Evolutionary conservation across 2,888 invertebrate genomes (phyloP), one percentile per base, ranked within the genome.

Genomic region (Pollenia labialis): DNA sequence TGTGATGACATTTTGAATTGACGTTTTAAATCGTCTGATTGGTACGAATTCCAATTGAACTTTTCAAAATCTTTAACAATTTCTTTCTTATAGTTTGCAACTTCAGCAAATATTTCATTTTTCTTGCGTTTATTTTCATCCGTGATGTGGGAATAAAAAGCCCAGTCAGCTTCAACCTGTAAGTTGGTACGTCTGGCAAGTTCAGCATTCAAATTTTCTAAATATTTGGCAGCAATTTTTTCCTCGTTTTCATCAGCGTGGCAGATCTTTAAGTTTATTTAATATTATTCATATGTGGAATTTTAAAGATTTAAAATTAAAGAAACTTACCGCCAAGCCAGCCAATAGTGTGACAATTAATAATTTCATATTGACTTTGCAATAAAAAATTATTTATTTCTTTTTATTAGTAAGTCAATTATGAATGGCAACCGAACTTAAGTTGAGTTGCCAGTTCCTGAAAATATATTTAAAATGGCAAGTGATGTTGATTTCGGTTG

Each of bases 1-100:
- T 96, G 94, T 1, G 96, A 95, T 81, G 97, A 94, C 85, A 95
- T 95, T 90, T 95, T 95, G 91, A 98, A 97, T 94, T 97, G 97
- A 81, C 98, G 95, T 86, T 94, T 94, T 0, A 97, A 90, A 42
- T 95, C 94, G 68, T 94, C 94, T 92, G 97, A 96, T 81, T 95
- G 94, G 91, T 96, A 96, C 11, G 95, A 94, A 81, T 95, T 94
- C 97, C 97, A 97, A 60, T 96, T 95, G 92, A 95, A 97, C 91
- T 95, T 94, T 60, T 88, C 68, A 7, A 92, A 87, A 77, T 92
- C 92, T 11, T 84, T 32, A 0, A 91, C 88, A 1, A 91, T 91
- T 85, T 92, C 89, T 92, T 95, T 94, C 88, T 90, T 86, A 82
- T 90, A 93, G 75, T 92, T 91, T 10, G 93, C 93, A 76, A 90